phyloP scores from a whole-genome alignment of 2,113 vertebrate genomes.

The Sylvietta virens region DNA sequence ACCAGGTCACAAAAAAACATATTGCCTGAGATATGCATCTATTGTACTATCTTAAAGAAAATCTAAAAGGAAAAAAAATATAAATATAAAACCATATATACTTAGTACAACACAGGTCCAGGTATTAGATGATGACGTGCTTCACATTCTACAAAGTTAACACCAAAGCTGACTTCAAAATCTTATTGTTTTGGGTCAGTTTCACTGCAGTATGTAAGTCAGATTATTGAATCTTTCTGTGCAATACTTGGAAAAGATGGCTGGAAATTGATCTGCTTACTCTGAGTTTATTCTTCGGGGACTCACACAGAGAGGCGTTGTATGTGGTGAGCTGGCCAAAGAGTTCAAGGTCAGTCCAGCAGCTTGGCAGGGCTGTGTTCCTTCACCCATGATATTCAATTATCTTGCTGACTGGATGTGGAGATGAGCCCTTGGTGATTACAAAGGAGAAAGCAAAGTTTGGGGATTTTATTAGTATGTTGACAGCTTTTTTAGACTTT shows the following conservation, averaged over 20 bases:
- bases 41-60: background rate
- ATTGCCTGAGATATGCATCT: background rate
- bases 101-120: background rate
- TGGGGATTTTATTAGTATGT: background rate
- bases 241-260: background rate
- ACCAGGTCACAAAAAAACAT: background rate
- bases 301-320: background rate
- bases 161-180: background rate
- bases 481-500: background rate
- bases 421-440: background rate
- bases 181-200: background rate
- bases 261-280: background rate
- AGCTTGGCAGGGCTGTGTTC: background rate
- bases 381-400: conserved; percentile 5
- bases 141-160: background rate
- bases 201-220: background rate
- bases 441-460: background rate
- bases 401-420: background rate
- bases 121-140: background rate
- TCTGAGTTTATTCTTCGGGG: background rate
- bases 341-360: conserved; percentile 5
- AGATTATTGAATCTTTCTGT: background rate
- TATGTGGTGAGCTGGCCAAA: background rate
- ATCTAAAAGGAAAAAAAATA: background rate
- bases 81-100: background rate